Evolutionary conservation across 2,797 vertebrate genomes (phyloP).

Genomic region (Psittacula derbiana): DNA sequence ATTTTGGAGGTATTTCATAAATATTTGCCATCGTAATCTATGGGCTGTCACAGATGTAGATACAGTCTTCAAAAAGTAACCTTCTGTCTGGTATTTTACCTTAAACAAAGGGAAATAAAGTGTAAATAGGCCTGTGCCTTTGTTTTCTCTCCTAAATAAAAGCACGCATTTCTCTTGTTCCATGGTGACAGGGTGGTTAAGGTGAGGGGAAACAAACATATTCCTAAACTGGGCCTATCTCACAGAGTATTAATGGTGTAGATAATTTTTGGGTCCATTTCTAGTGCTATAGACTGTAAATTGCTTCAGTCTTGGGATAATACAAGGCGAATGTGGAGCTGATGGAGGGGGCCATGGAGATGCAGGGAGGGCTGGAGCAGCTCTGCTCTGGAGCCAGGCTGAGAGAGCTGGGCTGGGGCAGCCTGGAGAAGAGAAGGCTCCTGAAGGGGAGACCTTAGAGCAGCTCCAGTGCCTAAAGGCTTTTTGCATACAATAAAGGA

Average conservation of each 20-base stretch:
- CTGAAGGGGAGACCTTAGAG: no score
- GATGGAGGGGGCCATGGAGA: fast-evolving
- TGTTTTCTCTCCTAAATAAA: not conserved
- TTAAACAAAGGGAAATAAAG: not conserved
- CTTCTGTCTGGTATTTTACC: not conserved
- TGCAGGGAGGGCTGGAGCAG: not conserved
- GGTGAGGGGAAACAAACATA: not conserved
- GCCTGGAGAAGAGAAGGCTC: no score
- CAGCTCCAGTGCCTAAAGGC: no score
- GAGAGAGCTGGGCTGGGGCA: not conserved
- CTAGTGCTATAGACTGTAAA: not conserved
- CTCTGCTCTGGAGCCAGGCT: not conserved
- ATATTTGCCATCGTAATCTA: constrained; percentile 7
- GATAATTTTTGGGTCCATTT: not conserved
- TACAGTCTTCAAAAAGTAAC: not conserved
- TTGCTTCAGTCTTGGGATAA: not conserved
- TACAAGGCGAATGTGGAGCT: not conserved
- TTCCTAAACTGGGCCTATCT: not conserved
- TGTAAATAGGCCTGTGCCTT: not conserved
- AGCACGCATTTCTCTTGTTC: not conserved
- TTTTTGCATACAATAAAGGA: not conserved
- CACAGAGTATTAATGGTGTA: not conserved
- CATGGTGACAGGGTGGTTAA: not conserved
- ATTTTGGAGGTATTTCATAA: not conserved
- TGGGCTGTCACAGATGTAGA: not conserved